Evolutionary conservation across 2,888 invertebrate genomes (phyloP), one percentile per base, ranked within the genome.

Genomic region (Argyra leucocephala): DNA sequence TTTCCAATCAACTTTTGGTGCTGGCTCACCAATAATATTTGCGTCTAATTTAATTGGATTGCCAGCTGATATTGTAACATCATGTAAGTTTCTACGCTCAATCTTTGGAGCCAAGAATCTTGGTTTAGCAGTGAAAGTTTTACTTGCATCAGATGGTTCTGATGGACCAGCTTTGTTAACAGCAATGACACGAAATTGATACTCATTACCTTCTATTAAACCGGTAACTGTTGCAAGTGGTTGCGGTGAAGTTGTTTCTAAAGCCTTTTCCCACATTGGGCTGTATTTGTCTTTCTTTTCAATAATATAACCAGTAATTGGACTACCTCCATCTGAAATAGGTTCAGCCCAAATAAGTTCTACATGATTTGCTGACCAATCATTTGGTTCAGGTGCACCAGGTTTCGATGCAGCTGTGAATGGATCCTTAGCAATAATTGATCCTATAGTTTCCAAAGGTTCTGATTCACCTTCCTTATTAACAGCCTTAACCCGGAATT

Each of bases 401-500:
- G 96, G 96, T 57, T 91, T 88, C 67, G 89, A 89, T 57, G 96
- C 91, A 61, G 86, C 88, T 68, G 91, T 90, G 83, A 92, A 96
- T 58, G 96, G 96, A 88, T 96, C 95, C 81, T 94, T 95, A 63
- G 96, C 96, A 71, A 92, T 82, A 72, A 96, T 93, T 18, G 93
- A 86, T 69, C 93, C 90, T 76, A 92, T 86, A 69, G 95, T 94
- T 77, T 96, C 95, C 65, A 97, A 82, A n/a, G 98, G 97, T 74
- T 98, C 94, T 10, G 94, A 93, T 78, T 94, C 94, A 59, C 96
- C 96, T 76, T 96, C 96, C 75, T 95, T 95, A 81, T 96, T 96
- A 60, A 95, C 81, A 5, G 96, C 96, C 75, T 91, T 91, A 12
- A 96, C 93, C 64, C 96, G 85, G 86, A 96, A 96, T 82, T 95